Evolutionary conservation across 2,888 invertebrate species (phyloP).

Genomic region (Asteroscopus sphinx): DNA sequence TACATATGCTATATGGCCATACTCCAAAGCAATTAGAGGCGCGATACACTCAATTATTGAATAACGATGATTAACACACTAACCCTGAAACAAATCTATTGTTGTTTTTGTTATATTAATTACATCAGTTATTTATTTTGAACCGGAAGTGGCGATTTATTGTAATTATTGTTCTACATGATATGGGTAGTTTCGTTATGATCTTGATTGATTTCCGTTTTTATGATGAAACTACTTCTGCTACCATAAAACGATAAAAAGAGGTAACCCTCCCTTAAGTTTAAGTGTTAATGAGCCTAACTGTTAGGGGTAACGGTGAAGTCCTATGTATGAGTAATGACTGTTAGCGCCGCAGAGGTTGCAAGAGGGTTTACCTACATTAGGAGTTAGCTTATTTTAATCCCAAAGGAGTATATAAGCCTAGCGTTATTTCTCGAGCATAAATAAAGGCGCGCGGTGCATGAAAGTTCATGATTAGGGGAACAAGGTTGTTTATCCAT

Average conservation of each 20-base stretch:
- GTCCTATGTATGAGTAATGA: too few relatives aligned
- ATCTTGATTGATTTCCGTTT: constrained; percentile 42
- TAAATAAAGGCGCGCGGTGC: too few relatives aligned
- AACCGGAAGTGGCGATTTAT: constrained; percentile 41
- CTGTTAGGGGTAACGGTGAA: too few relatives aligned
- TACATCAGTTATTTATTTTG: constrained; percentile 35
- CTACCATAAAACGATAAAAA: neutral
- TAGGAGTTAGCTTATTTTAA: too few relatives aligned
- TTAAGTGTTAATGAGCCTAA: too few relatives aligned
- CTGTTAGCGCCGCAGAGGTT: too few relatives aligned
- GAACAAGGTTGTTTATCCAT: too few relatives aligned
- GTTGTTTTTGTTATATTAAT: constrained; percentile 37
- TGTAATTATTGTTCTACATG: constrained; percentile 38
- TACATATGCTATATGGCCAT: constrained; percentile 24
- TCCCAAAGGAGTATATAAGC: too few relatives aligned
- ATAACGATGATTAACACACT: constrained; percentile 25
- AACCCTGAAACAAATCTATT: constrained; percentile 32
- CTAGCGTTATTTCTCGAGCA: too few relatives aligned
- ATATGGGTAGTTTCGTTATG: constrained; percentile 22
- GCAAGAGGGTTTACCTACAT: too few relatives aligned
- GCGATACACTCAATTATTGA: constrained; percentile 32
- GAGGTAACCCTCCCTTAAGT: too few relatives aligned
- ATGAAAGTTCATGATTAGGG: too few relatives aligned
- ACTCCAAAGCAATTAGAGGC: constrained; percentile 37
- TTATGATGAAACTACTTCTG: constrained; percentile 10